phyloP scores from a whole-genome alignment of 2,888 invertebrate genomes.

The Pinctada fucata region DNA sequence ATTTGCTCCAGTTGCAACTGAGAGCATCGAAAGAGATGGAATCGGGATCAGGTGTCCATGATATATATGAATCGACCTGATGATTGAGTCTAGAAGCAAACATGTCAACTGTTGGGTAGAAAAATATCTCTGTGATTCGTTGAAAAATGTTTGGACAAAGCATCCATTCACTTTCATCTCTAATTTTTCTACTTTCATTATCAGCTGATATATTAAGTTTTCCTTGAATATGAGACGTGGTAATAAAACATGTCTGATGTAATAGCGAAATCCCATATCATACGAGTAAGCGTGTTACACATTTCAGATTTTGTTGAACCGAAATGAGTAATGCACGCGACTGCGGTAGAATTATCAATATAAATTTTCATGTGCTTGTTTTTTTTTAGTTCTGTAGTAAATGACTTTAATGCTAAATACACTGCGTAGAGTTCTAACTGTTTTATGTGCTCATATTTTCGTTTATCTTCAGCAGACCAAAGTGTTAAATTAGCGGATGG shows the following conservation, averaged over 20 bases:
- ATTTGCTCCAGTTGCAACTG: conserved; percentile 23
- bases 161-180: conserved; percentile 8
- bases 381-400: background rate
- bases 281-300: background rate
- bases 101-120: background rate
- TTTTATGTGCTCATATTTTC: conserved; percentile 4
- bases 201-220: conserved; percentile 8
- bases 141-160: background rate
- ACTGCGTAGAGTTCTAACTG: conserved; percentile 19
- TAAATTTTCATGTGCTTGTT: background rate
- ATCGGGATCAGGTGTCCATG: conserved; percentile 18
- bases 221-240: background rate
- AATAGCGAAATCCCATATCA: background rate
- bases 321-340: conserved; percentile 9
- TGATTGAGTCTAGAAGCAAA: conserved; percentile 1
- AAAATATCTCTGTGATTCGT: background rate
- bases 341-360: conserved; percentile 1
- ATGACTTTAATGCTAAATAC: background rate
- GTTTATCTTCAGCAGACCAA: background rate
- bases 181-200: conserved; percentile 10
- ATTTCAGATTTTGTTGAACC: conserved; percentile 4
- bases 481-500: background rate
- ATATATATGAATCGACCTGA: background rate
- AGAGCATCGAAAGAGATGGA: conserved; percentile 18
- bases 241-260: background rate